Conservation (phyloP, 2,113 vertebrate genomes). For the Monarcha castaneiventris region DNA sequence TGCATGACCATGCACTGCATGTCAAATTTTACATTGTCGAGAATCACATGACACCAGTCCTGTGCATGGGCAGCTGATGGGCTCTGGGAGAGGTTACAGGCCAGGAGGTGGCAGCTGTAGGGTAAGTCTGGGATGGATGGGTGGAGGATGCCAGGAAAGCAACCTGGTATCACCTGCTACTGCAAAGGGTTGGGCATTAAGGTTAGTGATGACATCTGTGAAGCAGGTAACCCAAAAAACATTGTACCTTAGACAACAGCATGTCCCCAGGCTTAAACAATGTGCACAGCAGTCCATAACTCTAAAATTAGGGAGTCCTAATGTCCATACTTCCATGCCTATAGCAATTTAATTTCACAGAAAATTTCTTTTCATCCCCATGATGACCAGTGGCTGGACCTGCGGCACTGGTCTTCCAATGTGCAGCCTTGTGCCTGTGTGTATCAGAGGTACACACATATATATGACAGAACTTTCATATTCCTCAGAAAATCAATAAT, state of each 20-base stretch:
- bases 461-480: neutral
- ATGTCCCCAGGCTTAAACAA: neutral
- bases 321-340: neutral
- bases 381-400: neutral
- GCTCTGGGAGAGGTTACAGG: neutral
- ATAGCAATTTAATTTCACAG: neutral
- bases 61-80: neutral
- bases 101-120: neutral
- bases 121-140: neutral
- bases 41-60: neutral
- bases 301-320: neutral
- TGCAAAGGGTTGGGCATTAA: neutral
- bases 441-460: neutral
- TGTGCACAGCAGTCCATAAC: neutral
- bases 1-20: neutral
- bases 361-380: neutral
- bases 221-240: neutral
- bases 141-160: neutral
- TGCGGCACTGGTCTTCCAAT: neutral
- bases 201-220: no score
- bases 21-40: neutral
- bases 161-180: accelerated
- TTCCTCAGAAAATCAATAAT: neutral
- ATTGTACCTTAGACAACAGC: neutral
- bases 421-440: neutral